These are phyloP conservation scores for Proales similis DNA, from an alignment of 1,140 invertebrate species.

Conservation along the genomic window DNA sequence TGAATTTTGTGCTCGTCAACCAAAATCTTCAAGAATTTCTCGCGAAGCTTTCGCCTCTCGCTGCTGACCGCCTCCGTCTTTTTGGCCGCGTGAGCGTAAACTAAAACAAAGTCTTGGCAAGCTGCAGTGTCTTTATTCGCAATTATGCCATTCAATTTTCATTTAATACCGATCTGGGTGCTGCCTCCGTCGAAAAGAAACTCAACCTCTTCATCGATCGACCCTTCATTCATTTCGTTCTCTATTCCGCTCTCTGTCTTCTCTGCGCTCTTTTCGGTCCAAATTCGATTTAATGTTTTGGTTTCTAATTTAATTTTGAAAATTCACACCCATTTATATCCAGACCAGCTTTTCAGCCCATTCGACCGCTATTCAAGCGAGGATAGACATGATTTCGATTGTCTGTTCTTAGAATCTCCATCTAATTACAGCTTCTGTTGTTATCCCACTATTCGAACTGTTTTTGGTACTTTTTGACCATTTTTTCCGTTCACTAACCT, in stretches of 20 bases:
- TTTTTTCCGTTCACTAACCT: no score
- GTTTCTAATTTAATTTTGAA: neutral
- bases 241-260: no score
- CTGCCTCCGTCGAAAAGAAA: slow-evolving; percentile 7
- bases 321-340: neutral
- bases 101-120: slow-evolving; percentile 15
- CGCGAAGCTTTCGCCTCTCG: neutral
- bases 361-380: no score
- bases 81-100: slow-evolving; percentile 8
- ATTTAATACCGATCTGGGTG: neutral
- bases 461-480: no score
- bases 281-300: neutral
- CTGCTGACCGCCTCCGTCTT: no score
- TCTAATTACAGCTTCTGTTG: no score
- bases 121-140: neutral
- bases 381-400: no score
- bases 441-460: no score
- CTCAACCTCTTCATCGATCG: neutral
- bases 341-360: no score
- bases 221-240: neutral
- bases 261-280: no score
- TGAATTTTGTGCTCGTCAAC: slow-evolving; percentile 25
- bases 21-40: slow-evolving; percentile 32
- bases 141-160: neutral
- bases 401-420: no score